These are phyloP conservation scores for Geothlypis trichas DNA, from an alignment of 2,113 vertebrate genomes.

Conservation along the genomic window DNA sequence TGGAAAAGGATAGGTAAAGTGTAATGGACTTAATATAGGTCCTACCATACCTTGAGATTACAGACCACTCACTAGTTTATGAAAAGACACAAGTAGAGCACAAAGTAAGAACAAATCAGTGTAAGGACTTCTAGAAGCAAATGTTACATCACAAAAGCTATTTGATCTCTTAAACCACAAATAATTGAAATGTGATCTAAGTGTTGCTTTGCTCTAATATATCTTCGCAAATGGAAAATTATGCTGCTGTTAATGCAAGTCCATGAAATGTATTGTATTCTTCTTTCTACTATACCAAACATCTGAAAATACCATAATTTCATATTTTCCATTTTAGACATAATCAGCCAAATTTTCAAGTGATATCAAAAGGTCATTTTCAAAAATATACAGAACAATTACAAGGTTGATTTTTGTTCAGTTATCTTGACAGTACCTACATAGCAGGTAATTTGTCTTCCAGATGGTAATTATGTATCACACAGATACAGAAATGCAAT, in stretches of 20 bases:
- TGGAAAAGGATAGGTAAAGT: not conserved
- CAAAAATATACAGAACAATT: not conserved
- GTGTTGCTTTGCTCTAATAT: not conserved
- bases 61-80: not conserved
- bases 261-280: not conserved
- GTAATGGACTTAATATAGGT: not conserved
- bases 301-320: not conserved
- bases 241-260: not conserved
- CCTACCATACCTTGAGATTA: not conserved
- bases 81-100: not conserved
- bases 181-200: not conserved
- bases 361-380: not conserved
- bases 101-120: not conserved
- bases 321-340: not conserved
- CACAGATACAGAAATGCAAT: not conserved
- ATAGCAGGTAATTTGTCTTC: not conserved
- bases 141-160: not conserved
- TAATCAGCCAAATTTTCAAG: not conserved
- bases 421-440: not conserved
- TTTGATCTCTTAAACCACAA: not conserved
- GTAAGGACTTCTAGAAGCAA: not conserved
- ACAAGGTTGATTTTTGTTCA: not conserved
- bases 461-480: not conserved
- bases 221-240: slow-evolving; percentile 26
- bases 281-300: not conserved